phyloP scores from a whole-genome alignment of 1,140 invertebrate species.

The Aphaenogaster rudis region DNA sequence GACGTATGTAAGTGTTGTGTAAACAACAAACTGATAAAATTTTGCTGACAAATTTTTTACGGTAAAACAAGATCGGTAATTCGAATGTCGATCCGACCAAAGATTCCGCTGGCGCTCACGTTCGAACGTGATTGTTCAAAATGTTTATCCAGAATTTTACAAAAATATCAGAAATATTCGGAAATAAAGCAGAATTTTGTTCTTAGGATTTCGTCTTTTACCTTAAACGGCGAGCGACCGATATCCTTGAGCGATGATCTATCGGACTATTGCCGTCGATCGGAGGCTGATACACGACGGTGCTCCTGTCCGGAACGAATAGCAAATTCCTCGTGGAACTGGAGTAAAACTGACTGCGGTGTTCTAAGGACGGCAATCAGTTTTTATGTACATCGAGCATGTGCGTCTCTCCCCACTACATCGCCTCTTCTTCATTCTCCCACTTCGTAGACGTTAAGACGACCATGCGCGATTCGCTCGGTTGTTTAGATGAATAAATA shows the following conservation, averaged over 20 bases:
- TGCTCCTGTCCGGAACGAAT: background rate
- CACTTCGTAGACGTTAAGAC: slow-evolving; percentile 5
- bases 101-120: no score
- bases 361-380: slow-evolving; percentile 37
- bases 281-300: background rate
- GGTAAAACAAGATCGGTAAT: background rate
- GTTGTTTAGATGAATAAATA: background rate
- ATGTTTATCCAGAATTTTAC: background rate
- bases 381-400: slow-evolving; percentile 61
- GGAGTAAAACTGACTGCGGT: slow-evolving; percentile 53
- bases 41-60: background rate
- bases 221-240: background rate
- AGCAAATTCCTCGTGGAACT: background rate
- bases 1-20: background rate
- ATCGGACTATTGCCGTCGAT: background rate
- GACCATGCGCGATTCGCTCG: background rate
- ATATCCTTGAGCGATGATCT: background rate
- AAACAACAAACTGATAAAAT: no score
- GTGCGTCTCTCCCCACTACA: slow-evolving; percentile 24
- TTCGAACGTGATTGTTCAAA: background rate
- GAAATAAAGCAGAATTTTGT: background rate
- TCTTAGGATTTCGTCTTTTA: background rate
- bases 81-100: background rate
- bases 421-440: slow-evolving; percentile 16
- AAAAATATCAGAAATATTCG: no score